Conservation (phyloP, 2,797 vertebrate genomes). For the Parauchenoglanis ngamensis region DNA sequence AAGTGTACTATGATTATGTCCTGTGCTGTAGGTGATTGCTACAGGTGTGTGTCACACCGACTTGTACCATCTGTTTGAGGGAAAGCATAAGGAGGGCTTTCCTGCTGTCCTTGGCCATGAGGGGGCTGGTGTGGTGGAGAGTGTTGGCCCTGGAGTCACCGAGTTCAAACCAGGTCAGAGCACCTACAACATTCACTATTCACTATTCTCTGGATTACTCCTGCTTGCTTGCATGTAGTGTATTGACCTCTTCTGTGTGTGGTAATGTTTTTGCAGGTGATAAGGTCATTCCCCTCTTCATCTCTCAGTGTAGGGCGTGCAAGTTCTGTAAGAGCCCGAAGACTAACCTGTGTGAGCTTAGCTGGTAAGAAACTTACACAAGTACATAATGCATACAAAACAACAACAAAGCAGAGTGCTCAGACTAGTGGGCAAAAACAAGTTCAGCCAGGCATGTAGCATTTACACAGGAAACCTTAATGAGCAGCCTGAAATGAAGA, state of each 20-base stretch:
- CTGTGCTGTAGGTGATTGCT: slow-evolving; percentile 68
- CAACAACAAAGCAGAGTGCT: background rate
- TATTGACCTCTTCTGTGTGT: slow-evolving; percentile 11
- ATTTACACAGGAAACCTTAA: background rate
- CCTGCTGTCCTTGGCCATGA: slow-evolving; percentile 77
- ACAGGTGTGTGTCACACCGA: slow-evolving; percentile 75
- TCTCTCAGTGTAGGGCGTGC: slow-evolving; percentile 89
- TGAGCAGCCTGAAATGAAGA: background rate
- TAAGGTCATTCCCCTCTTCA: slow-evolving; percentile 87
- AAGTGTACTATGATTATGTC: background rate
- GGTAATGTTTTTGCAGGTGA: slow-evolving; percentile 72
- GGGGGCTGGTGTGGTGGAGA: slow-evolving; percentile 75
- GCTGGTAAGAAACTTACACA: slow-evolving; percentile 76
- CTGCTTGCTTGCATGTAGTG: background rate
- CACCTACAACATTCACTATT: background rate
- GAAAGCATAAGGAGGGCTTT: slow-evolving; percentile 59
- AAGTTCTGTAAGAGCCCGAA: slow-evolving; percentile 88
- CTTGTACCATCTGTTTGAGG: slow-evolving; percentile 70
- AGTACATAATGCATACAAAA: background rate
- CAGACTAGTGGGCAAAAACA: background rate
- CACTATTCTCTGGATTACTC: background rate
- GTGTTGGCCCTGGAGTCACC: slow-evolving; percentile 74
- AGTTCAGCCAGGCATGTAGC: background rate
- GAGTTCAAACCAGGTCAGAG: slow-evolving; percentile 72
- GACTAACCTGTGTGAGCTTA: slow-evolving; percentile 87